These are phyloP conservation scores for Achroia grisella DNA, from an alignment of 1,140 invertebrate genomes.

Conservation along the genomic window DNA sequence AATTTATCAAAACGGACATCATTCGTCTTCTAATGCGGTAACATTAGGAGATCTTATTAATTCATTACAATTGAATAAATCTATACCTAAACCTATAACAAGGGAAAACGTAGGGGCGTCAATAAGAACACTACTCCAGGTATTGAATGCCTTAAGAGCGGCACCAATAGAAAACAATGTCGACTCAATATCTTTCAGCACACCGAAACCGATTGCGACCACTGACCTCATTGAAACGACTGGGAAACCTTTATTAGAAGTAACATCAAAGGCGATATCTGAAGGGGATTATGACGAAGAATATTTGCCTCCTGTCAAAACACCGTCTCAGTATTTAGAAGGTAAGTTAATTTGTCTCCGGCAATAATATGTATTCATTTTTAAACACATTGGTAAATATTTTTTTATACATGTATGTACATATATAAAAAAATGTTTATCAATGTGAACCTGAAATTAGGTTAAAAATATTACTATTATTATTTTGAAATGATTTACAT, in stretches of 20 bases:
- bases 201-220: slow-evolving; percentile 50
- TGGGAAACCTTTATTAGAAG: slow-evolving; percentile 13
- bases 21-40: slow-evolving; percentile 28
- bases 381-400: no score
- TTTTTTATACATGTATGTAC: no score
- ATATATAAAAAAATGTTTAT: no score
- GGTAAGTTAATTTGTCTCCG: no score
- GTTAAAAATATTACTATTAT: no score
- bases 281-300: slow-evolving; percentile 35
- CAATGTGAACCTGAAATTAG: no score
- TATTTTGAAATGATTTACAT: no score
- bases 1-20: slow-evolving; percentile 21
- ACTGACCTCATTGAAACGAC: slow-evolving; percentile 20
- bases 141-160: slow-evolving; percentile 79
- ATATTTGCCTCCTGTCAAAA: slow-evolving; percentile 49
- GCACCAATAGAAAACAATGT: slow-evolving; percentile 52
- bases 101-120: slow-evolving; percentile 85
- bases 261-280: slow-evolving; percentile 12
- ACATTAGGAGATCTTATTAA: slow-evolving; percentile 69
- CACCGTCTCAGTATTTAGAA: slow-evolving; percentile 61
- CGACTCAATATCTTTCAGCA: slow-evolving; percentile 39
- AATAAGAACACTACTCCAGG: slow-evolving; percentile 83
- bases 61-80: slow-evolving; percentile 81
- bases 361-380: no score
- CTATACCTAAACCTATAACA: slow-evolving; percentile 82